Evolutionary conservation across 2,888 invertebrate genomes (phyloP).

Genomic region (Macrosoma leucophasiata): DNA sequence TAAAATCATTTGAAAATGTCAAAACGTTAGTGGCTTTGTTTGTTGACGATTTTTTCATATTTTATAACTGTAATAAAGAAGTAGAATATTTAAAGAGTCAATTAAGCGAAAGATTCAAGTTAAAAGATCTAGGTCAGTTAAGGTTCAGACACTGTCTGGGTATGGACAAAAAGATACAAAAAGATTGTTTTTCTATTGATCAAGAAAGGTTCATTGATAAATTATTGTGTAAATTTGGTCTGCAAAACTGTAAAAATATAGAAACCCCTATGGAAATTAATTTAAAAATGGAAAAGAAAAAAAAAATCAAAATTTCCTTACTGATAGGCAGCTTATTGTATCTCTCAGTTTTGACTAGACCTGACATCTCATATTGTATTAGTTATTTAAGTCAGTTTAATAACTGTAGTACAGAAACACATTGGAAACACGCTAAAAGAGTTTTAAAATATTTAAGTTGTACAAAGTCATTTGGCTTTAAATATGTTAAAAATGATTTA

Average conservation of each 20-base stretch:
- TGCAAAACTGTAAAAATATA: slow-evolving; percentile 13
- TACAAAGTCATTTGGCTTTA: slow-evolving; percentile 3
- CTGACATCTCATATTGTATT: slow-evolving; percentile 7
- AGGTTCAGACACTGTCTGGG: slow-evolving; percentile 20
- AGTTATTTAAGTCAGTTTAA: slow-evolving; percentile 12
- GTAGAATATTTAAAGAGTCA: slow-evolving; percentile 8
- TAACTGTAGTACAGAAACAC: slow-evolving; percentile 7
- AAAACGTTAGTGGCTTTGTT: slow-evolving; percentile 24
- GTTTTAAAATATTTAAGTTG: slow-evolving; percentile 1
- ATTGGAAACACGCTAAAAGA: slow-evolving; percentile 11
- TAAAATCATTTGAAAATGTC: slow-evolving; percentile 15
- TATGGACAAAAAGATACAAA: slow-evolving; percentile 11
- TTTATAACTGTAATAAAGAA: slow-evolving; percentile 15
- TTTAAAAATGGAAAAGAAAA: slow-evolving; percentile 16
- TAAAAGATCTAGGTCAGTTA: slow-evolving; percentile 20
- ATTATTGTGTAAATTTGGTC: slow-evolving; percentile 17
- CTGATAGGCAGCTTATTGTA: slow-evolving; percentile 20
- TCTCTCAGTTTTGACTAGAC: slow-evolving; percentile 11
- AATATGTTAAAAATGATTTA: slow-evolving; percentile 1
- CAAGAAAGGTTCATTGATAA: slow-evolving; percentile 18
- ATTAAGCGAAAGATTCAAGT: slow-evolving; percentile 11
- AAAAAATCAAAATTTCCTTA: slow-evolving; percentile 15
- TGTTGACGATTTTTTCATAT: slow-evolving; percentile 28
- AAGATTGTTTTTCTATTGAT: slow-evolving; percentile 8
- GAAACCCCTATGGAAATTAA: slow-evolving; percentile 23